A percentile compares a stretch with the other conserved stretches of the same genome.
These are phyloP conservation scores for Neolamprologus hecqui DNA, from an alignment of 2,113 vertebrate genomes.

Conservation along the genomic window DNA sequence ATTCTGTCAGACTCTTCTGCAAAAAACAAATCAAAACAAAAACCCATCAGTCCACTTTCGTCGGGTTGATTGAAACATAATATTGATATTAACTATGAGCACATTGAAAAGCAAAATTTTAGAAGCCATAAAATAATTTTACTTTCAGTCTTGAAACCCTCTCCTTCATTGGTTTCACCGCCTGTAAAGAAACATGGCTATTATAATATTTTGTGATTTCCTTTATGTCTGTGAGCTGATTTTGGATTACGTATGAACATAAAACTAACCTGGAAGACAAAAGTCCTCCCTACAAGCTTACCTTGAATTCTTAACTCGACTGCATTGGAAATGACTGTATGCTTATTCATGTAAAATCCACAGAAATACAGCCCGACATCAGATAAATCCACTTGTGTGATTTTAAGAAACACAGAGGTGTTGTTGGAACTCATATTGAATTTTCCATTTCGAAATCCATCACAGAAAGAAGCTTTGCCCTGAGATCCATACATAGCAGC, in stretches of 20 bases:
- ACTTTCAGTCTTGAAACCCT: fast-evolving
- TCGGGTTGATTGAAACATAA: fast-evolving
- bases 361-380: constrained; percentile 28
- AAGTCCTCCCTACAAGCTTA: not conserved
- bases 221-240: fast-evolving
- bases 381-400: not conserved
- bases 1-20: not conserved
- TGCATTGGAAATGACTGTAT: not conserved
- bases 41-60: not conserved
- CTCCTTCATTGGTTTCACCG: not conserved
- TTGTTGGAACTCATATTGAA: not conserved
- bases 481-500: not conserved
- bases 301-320: not conserved
- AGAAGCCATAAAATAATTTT: not conserved
- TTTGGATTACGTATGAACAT: fast-evolving
- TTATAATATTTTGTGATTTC: not conserved
- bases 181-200: not conserved
- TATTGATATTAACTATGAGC: not conserved
- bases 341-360: not conserved
- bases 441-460: not conserved
- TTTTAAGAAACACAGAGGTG: not conserved
- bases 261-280: too few relatives aligned
- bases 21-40: not conserved
- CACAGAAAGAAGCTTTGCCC: fast-evolving
- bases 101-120: not conserved